Conservation (phyloP, 2,797 vertebrate species). For the Jordanella pulchra region DNA sequence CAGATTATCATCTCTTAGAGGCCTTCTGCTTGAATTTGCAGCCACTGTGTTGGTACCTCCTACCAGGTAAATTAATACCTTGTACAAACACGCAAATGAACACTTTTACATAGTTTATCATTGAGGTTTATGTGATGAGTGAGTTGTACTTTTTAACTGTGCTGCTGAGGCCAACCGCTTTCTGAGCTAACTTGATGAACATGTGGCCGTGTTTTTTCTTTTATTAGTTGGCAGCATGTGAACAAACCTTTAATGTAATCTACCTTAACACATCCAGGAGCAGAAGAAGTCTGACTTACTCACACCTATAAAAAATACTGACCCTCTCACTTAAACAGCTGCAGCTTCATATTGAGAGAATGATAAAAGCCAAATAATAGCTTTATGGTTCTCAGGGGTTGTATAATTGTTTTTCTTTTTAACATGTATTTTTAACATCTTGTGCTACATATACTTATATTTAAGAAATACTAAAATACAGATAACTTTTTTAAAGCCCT, state of each 20-base stretch:
- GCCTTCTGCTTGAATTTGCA: not conserved
- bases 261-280: not conserved
- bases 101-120: not conserved
- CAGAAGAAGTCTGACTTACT: not conserved
- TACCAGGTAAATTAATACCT: not conserved
- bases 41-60: not conserved
- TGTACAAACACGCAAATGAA: too few species aligned
- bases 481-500: too few species aligned
- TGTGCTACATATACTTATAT: too few species aligned
- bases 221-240: too few species aligned
- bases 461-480: too few species aligned
- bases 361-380: not conserved
- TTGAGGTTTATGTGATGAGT: not conserved
- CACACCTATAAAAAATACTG: not conserved
- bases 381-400: not conserved
- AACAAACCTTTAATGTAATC: not conserved
- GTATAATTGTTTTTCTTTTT: too few species aligned
- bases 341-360: not conserved
- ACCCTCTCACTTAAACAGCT: conserved; percentile 1
- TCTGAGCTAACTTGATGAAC: too few species aligned
- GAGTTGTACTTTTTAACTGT: not conserved
- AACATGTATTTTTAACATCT: too few species aligned
- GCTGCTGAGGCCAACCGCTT: too few species aligned
- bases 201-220: too few species aligned
- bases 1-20: not conserved